These are phyloP conservation scores for Meiosimyza platycephala DNA, from an alignment of 2,888 invertebrate species.

Conservation along the genomic window DNA sequence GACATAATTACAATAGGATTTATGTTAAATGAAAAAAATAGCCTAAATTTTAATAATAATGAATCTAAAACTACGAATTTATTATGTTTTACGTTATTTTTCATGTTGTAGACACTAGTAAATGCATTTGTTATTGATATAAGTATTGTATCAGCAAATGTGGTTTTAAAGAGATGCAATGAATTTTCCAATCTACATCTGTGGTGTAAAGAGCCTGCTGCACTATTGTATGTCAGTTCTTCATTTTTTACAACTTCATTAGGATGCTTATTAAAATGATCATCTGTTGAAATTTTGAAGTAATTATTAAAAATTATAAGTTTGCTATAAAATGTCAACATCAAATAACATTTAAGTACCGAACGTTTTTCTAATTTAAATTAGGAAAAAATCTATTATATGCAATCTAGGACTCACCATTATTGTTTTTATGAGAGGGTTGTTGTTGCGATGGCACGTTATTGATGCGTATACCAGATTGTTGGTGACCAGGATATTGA, in stretches of 20 bases:
- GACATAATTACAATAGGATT: slow-evolving; percentile 30
- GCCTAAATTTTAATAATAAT: slow-evolving; percentile 15
- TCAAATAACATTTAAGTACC: too few species aligned
- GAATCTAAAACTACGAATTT: slow-evolving; percentile 19
- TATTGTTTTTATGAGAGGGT: slow-evolving; percentile 59
- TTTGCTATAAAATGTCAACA: too few species aligned
- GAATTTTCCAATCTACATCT: slow-evolving; percentile 11
- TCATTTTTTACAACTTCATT: slow-evolving; percentile 95
- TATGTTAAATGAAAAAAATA: slow-evolving; percentile 19
- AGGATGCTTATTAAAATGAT: slow-evolving; percentile 87
- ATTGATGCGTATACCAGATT: slow-evolving; percentile 65
- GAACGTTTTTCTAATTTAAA: too few species aligned
- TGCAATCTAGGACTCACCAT: slow-evolving; percentile 36
- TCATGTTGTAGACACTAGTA: slow-evolving; percentile 14
- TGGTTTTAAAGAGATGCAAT: slow-evolving; percentile 12
- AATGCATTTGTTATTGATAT: background rate
- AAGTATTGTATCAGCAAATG: slow-evolving; percentile 15
- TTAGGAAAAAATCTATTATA: too few species aligned
- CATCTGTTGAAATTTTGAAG: slow-evolving; percentile 65
- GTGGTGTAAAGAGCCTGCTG: slow-evolving; percentile 50
- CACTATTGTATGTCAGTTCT: slow-evolving; percentile 82
- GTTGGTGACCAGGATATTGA: slow-evolving; percentile 53
- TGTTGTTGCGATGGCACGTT: slow-evolving; percentile 65
- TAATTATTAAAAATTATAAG: slow-evolving; percentile 35
- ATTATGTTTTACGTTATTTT: background rate